Evolutionary conservation across 2,113 vertebrate genomes (phyloP), one percentile per base, ranked within the genome.

Genomic region (Apodemus sylvaticus): DNA sequence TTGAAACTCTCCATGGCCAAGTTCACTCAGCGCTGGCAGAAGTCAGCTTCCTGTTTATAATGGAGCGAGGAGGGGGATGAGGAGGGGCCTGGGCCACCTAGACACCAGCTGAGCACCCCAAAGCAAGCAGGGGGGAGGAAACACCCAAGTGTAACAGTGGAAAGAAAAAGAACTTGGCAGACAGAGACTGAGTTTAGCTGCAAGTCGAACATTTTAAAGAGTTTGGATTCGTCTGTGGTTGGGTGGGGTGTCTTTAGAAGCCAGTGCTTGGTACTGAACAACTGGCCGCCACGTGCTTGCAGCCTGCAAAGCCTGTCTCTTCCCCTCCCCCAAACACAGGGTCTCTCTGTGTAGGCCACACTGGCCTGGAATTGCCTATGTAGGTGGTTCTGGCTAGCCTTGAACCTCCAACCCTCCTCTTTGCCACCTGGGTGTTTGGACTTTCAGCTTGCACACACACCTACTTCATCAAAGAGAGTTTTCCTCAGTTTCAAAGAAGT

Each of bases 141-240:
- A 83, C 45, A 17, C 89, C 64, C 51, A 4, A 94, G 48, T 48
- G 85, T 74, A 93, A 90, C 73, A 93, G 86, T 85, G 78, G 91
- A 95, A 95, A 17, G 42, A 74, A 66, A 87, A 94, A 91, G 86
- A 70, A 90, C 92, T 85, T 88, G 94, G 95, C 94, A 89, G 48
- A 22, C 13, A 68, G 53, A 58, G 7, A 36, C 64, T 53, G 89
- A 64, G 62, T 68, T 95, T 94, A 89, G 91, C 91, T 82, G 94
- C 66, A 91, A 89, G 93, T 78, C 60, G 39, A 77, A 95, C 91
- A 48, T 89, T 70, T 77, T 70, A 68, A 55, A 91, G 89, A 96
- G 62, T 94, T 42, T 77, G 91, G 91, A 70, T 58, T 73, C 48
- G 86, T 51, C 89, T 79, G 29, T 14, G 89, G 4, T 42, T 45